Base-by-base conservation (phyloP, 2,797 vertebrate genomes). In the Sphenopsis melanotis region DNA sequence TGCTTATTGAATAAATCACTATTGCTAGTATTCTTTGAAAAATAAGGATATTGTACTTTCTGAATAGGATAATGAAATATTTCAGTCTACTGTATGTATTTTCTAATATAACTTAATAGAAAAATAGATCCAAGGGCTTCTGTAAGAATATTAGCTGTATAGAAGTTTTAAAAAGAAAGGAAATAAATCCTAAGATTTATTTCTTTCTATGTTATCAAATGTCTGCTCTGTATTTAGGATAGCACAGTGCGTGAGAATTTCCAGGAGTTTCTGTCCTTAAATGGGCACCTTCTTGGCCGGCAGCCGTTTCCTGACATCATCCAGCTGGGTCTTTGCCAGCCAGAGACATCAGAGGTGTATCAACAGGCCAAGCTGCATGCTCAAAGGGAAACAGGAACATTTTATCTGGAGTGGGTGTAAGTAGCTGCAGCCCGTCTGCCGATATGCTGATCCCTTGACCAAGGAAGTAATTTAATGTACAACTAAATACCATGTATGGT, bases 191-290 rank as follows among this genome's bases (percentile, higher is more conserved):
- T 11, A 52, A 78, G 26, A 36, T 65, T 46, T 46, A 59, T 47
- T 23, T 52, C 30, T 52, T 52, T 52, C 27, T 57, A 0, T 56
- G 11, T 34, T 81, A 36, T 9, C 27, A 71, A 88, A 59, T 90
- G 10, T 92, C 69, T 95, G 24, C 42, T 90, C 80, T 96, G 24
- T 95, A 93, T 59, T 15, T 96, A 99, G 99, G 98, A 98, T 93
- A 98, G 98, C 76, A 97, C 97, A 36, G 97, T 98, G 56, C 98
- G 99, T 92, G 98, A 98, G 96, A 98, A 99, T 93, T 99, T 99
- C 97, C 99, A 99, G 96, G 99, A 99, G 98, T 99, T 99, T 97
- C 97, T 99, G 88, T 99, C 99, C 91, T 98, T 99, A 95, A 99
- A 98, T 49, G 99, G 99, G 55, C 99, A 99, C 96, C 99, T 98